Evolutionary conservation across 2,888 invertebrate genomes (phyloP), one percentile per base, ranked within the genome.

Genomic region (Hydriomena furcata): DNA sequence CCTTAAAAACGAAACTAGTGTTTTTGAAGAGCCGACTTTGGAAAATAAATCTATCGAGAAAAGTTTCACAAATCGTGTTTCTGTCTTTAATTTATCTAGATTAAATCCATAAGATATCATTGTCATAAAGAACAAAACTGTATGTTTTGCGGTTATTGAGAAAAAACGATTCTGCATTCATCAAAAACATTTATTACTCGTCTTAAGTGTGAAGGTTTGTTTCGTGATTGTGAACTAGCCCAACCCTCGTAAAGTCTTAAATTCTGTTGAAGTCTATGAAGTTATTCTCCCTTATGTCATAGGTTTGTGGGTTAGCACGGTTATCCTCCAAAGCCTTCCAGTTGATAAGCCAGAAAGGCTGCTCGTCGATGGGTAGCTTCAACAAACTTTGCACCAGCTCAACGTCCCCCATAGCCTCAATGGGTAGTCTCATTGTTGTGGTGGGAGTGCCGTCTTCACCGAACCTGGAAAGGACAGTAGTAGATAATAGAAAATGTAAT

Each of bases 381-480:
- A 35, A 4, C 12, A 47, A 10, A 1, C 40, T 35, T 7, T 23
- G 40, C 6, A 55, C 57, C 82, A 92, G 71, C 4, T 85, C 75
- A 12, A 63, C 66, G 61, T 93, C 92, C 5, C 92, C 92, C 32
- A 82, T 75, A 0, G 93, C 93, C 65, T 93, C 93, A 1, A 91
- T 73, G 1, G 93, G 93, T 27, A 92, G 63, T 46, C 38, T 48
- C 6, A 55, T 51, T 10, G 58, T 55, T 2, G 55, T 55, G 7
- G 51, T 58, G 2, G 58, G 50, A 1, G 47, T 50, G 6, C 23
- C 34, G 5, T 42, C 44, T 4, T 43, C 48, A 1, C 46, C 42
- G 5, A 54, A 50, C 24, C 54, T 54, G 37, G 23, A 46, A 42
- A 24, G 4, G 17, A 17, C 2, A 17, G 2, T 17, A 4, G 17